These are phyloP conservation scores for Chloromyia formosa DNA, from an alignment of 2,888 invertebrate genomes.

Conservation along the genomic window DNA sequence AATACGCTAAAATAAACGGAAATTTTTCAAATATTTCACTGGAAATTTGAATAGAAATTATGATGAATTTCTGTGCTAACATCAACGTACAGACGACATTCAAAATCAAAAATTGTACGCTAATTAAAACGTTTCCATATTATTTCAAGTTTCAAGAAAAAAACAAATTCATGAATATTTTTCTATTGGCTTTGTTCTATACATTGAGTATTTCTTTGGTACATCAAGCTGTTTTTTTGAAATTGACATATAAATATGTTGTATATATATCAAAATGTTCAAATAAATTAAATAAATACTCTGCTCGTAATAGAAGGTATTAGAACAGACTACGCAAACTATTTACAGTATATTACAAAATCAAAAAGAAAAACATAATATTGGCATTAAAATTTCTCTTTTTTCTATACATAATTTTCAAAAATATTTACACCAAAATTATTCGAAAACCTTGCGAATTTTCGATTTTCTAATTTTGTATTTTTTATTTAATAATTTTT, in stretches of 20 bases:
- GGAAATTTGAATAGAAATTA: not conserved
- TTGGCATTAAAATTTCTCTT: not conserved
- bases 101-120: conserved; percentile 20
- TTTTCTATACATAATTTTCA: conserved; percentile 5
- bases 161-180: not conserved
- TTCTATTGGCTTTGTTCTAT: conserved; percentile 42
- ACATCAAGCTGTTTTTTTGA: conserved; percentile 61
- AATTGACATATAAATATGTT: conserved; percentile 19
- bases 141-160: too few species aligned
- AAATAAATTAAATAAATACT: conserved; percentile 28
- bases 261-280: not conserved
- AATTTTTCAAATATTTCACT: not conserved
- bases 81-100: not conserved
- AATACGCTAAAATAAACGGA: not conserved
- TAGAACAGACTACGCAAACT: not conserved
- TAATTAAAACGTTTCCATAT: too few species aligned
- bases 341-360: conserved; percentile 19
- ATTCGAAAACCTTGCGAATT: not conserved
- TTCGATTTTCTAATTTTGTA: not conserved
- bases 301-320: too few species aligned
- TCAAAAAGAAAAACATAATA: conserved; percentile 2
- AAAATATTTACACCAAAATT: not conserved
- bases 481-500: conserved; percentile 13
- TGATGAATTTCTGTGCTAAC: not conserved
- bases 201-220: conserved; percentile 65